Evolutionary conservation across 1,140 invertebrate genomes (phyloP).

Genomic region (Druon quercuslanigerum): DNA sequence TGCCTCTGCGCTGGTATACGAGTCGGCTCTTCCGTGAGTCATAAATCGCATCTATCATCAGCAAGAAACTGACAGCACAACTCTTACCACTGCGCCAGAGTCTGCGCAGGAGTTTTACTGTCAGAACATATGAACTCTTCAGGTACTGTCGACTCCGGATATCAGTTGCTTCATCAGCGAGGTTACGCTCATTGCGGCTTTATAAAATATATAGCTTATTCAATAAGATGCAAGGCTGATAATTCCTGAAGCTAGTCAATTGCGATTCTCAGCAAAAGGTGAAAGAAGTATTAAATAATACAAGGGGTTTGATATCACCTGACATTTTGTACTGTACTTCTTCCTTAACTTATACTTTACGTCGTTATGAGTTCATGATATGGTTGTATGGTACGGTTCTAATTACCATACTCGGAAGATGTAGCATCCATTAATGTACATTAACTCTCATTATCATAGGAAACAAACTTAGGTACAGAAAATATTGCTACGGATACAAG

Average conservation of each 20-base stretch:
- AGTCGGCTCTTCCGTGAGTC: conserved; percentile 11
- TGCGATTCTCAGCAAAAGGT: neutral
- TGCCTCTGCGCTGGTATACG: conserved; percentile 3
- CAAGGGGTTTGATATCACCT: no score
- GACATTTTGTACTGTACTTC: neutral
- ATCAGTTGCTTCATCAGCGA: neutral
- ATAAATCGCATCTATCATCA: conserved; percentile 46
- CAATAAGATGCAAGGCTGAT: neutral
- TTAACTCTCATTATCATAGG: conserved; percentile 15
- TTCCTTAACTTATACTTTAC: neutral
- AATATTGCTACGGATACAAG: neutral
- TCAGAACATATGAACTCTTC: neutral
- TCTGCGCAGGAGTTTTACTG: neutral
- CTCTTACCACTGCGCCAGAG: conserved; percentile 36
- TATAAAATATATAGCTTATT: neutral
- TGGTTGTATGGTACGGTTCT: neutral
- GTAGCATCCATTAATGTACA: neutral
- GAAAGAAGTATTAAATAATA: no score
- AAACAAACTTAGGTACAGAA: neutral
- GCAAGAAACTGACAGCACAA: conserved; percentile 25
- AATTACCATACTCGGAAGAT: neutral
- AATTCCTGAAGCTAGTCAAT: neutral
- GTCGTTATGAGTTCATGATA: neutral
- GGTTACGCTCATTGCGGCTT: neutral
- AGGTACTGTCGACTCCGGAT: neutral